These are phyloP conservation scores for Biston stratarius DNA, from an alignment of 2,888 invertebrate species.

Conservation along the genomic window DNA sequence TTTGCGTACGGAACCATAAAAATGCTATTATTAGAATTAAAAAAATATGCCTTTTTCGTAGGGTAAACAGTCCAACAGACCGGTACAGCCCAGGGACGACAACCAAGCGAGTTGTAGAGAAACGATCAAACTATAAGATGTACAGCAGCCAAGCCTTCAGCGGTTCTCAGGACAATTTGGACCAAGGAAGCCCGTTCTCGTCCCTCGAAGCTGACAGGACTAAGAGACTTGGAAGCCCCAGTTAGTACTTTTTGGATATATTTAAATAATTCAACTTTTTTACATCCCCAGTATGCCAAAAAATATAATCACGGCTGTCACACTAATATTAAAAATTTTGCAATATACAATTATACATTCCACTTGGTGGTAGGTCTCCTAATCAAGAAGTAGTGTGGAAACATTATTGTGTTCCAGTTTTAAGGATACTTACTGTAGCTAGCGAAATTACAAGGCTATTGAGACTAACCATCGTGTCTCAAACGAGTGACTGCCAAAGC, in stretches of 20 bases:
- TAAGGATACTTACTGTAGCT: no score
- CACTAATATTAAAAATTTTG: not conserved
- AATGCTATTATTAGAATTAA: not conserved
- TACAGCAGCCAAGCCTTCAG: slow-evolving; percentile 71
- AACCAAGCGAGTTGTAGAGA: slow-evolving; percentile 78
- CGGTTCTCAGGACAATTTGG: slow-evolving; percentile 79
- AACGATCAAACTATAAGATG: slow-evolving; percentile 80
- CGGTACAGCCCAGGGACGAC: slow-evolving; percentile 79
- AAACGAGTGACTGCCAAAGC: no score
- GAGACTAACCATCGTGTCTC: no score
- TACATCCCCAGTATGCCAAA: not conserved
- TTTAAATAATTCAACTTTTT: not conserved
- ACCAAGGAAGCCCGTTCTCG: slow-evolving; percentile 74
- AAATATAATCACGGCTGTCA: no score
- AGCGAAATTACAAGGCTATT: no score
- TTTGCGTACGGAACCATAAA: no score
- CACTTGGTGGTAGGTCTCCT: no score
- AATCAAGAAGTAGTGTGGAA: no score
- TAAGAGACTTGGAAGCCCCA: slow-evolving; percentile 77
- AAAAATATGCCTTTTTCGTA: slow-evolving; percentile 40
- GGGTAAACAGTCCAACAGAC: slow-evolving; percentile 77
- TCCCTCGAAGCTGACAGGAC: slow-evolving; percentile 74
- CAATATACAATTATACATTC: no score
- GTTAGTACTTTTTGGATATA: slow-evolving; percentile 54
- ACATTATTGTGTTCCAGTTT: no score